Base-by-base conservation (phyloP, 2,888 invertebrate genomes). In the Meliscaeva auricollis region DNA sequence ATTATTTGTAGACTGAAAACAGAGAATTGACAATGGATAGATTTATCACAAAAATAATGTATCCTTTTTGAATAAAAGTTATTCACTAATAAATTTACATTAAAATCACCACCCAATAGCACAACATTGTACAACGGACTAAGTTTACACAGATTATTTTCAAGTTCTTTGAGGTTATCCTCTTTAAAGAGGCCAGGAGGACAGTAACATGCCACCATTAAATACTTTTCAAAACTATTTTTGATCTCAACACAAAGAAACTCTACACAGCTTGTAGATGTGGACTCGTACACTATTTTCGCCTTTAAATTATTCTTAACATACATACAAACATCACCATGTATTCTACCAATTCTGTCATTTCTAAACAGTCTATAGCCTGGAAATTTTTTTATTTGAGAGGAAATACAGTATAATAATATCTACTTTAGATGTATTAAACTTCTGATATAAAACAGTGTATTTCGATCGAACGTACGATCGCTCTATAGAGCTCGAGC, bases 51-150 rank as follows among this genome's bases (percentile, higher is more conserved):
- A 48, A 48, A 48, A 20, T 20, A 48, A 8, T 48, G 48, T 7
- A 48, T 20, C 9, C 48, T 48, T 48, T 48, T 48, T 48, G 48
- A 48, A 15, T 48, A 48, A 48, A 9, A 48, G 38, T 41, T 41
- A 13, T 41, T 41, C 11, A 44, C 44, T 44, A 44, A 2, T n/a
- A 44, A 1, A 44, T 44, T 44, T 13, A 44, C 44, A 44, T 44
- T 44, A 44, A 44, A 44, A n/a, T 44, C 44, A 44, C 44, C n/a
- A 44, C 44, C 44, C 3, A 44, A 44, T 6, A 44, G n/a, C 15
- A 44, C 44, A 44, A 6, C 13, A 6, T 44, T 44, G n/a, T 44
- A 44, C n/a, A n/a, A 44, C 2, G n/a, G 44, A 44, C 44, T 44
- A n/a, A 44, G 44, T n/a, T 44, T 44, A 9, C n/a, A 4, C n/a